Conservation (phyloP, 2,888 invertebrate species). For the Antheraea yamamai region DNA sequence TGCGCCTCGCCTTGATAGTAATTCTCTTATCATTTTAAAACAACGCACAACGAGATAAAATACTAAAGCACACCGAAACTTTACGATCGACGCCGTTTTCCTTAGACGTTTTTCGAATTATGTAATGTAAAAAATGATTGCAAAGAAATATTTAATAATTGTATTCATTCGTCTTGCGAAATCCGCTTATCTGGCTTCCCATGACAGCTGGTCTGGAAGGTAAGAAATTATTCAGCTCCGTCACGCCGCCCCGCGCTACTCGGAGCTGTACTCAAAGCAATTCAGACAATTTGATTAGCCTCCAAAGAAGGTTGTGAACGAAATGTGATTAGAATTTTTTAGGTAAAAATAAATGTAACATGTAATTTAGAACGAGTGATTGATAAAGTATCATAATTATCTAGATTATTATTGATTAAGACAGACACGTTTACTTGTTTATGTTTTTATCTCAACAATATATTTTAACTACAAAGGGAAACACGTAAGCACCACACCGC, state of each 20-base stretch:
- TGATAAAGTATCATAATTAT: not conserved
- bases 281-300: not conserved
- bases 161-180: not conserved
- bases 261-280: not conserved
- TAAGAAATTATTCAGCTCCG: not conserved
- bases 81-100: no score
- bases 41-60: no score
- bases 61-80: no score
- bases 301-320: not conserved
- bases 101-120: not conserved
- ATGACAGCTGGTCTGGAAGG: conserved; percentile 10
- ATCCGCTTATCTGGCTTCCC: conserved; percentile 6
- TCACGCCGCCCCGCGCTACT: not conserved
- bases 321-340: not conserved
- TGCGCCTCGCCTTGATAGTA: no score
- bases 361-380: not conserved
- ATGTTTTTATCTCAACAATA: no score
- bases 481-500: no score
- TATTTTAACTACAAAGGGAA: no score
- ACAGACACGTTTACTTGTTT: no score
- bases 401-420: not conserved
- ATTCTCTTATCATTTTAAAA: no score
- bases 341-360: not conserved
- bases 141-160: conserved; percentile 6
- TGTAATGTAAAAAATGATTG: not conserved